Conservation (phyloP, 2,797 vertebrate species). For the Eutrigla gurnardus region DNA sequence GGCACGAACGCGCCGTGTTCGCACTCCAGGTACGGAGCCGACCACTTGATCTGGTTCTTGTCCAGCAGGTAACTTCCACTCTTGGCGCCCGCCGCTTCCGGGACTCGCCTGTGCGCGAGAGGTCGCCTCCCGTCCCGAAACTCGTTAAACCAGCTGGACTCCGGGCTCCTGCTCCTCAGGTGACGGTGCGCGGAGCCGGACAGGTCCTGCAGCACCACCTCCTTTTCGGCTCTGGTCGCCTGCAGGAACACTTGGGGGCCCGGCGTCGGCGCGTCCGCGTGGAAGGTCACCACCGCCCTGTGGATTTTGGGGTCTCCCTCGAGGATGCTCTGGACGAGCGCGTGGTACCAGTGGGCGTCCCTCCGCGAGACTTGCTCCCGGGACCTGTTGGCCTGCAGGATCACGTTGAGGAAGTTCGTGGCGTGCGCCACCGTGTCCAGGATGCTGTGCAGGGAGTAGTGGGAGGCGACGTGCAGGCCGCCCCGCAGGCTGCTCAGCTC, state of each 20-base stretch:
- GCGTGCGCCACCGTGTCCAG: slow-evolving; percentile 93
- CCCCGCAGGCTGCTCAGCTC: slow-evolving; percentile 91
- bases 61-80: slow-evolving; percentile 83
- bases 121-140: slow-evolving; percentile 89
- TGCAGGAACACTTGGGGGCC: slow-evolving; percentile 92
- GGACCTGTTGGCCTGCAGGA: slow-evolving; percentile 92
- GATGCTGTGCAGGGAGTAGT: slow-evolving; percentile 90
- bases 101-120: slow-evolving; percentile 77
- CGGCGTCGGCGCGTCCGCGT: slow-evolving; percentile 82
- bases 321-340: slow-evolving; percentile 91
- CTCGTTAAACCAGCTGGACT: slow-evolving; percentile 91
- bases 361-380: slow-evolving; percentile 87
- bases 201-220: slow-evolving; percentile 90
- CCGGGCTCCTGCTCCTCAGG: slow-evolving; percentile 85
- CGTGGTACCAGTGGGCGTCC: slow-evolving; percentile 94
- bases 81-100: slow-evolving; percentile 72
- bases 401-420: slow-evolving; percentile 93
- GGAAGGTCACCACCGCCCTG: slow-evolving; percentile 91
- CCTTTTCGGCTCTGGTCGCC: slow-evolving; percentile 89
- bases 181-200: slow-evolving; percentile 85
- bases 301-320: slow-evolving; percentile 94
- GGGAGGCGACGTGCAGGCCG: slow-evolving; percentile 85
- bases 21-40: slow-evolving; percentile 95
- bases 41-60: slow-evolving; percentile 94
- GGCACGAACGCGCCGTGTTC: slow-evolving; percentile 94